phyloP scores from a whole-genome alignment of 2,888 invertebrate species.

The Celastrina argiolus region DNA sequence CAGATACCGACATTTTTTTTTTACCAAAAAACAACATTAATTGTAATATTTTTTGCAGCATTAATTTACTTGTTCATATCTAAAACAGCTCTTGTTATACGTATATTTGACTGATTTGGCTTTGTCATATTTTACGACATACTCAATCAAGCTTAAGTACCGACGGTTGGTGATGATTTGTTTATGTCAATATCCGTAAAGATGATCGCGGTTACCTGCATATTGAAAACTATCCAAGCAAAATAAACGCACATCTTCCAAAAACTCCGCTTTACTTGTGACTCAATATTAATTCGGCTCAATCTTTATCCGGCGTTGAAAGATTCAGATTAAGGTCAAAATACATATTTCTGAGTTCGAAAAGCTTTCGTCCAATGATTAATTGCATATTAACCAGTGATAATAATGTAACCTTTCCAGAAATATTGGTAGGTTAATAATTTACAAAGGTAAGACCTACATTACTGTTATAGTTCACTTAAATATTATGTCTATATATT shows the following conservation, averaged over 20 bases:
- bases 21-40: neutral
- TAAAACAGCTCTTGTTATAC: neutral
- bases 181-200: neutral
- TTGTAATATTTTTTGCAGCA: neutral
- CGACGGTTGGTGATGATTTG: neutral
- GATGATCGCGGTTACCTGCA: neutral
- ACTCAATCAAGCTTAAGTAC: neutral
- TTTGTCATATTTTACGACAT: neutral
- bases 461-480: neutral
- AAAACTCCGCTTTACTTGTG: neutral
- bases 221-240: conserved; percentile 13
- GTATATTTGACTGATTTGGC: neutral
- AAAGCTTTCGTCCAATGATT: conserved; percentile 6
- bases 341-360: neutral
- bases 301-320: neutral
- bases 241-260: conserved; percentile 9
- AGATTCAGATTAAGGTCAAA: conserved; percentile 17
- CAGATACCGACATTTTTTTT: no score
- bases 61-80: neutral
- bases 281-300: conserved; percentile 13
- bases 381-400: neutral
- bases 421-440: neutral
- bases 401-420: neutral
- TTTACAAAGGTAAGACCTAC: neutral
- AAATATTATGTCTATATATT: no score